Percentiles rank a stretch among this genome's conserved stretches.
Evolutionary conservation across 1,140 invertebrate species (phyloP).

Genomic region (Belonocnema kinseyi): DNA sequence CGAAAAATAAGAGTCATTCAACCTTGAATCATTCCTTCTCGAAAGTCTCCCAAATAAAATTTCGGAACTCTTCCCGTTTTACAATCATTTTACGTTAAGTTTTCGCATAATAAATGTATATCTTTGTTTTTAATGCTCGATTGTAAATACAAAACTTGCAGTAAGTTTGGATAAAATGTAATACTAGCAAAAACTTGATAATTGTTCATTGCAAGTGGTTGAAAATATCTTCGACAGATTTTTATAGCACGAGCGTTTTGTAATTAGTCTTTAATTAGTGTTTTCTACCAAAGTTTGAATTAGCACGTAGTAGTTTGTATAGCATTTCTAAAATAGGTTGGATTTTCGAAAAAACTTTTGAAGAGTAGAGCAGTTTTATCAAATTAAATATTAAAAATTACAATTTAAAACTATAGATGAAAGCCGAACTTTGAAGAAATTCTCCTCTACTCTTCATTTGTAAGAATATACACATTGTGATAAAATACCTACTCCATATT

Average conservation of each 20-base stretch:
- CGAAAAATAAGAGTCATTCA: slow-evolving; percentile 80
- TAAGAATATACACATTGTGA: not conserved
- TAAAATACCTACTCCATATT: not conserved
- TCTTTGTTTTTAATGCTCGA: slow-evolving; percentile 16
- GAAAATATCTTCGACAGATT: not conserved
- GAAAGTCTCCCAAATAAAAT: not conserved
- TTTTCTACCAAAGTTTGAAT: slow-evolving; percentile 3
- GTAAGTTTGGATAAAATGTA: slow-evolving; percentile 26
- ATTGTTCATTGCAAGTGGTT: too few relatives aligned
- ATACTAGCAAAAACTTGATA: not conserved
- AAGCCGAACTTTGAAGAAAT: not conserved
- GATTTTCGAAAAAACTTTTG: too few relatives aligned
- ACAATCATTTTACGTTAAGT: slow-evolving; percentile 34
- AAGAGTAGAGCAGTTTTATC: not conserved
- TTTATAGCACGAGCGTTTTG: not conserved
- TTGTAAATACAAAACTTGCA: slow-evolving; percentile 27
- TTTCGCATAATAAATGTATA: too few relatives aligned
- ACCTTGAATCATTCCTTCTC: slow-evolving; percentile 63
- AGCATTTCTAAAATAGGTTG: too few relatives aligned
- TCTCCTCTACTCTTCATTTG: not conserved
- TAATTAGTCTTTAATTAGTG: slow-evolving; percentile 2
- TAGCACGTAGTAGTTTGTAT: not conserved
- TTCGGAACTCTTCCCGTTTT: slow-evolving; percentile 19
- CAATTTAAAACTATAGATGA: too few relatives aligned
- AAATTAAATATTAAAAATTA: not conserved